Base-by-base conservation (phyloP, 2,888 invertebrate species). In the Platycheirus rosarum region DNA sequence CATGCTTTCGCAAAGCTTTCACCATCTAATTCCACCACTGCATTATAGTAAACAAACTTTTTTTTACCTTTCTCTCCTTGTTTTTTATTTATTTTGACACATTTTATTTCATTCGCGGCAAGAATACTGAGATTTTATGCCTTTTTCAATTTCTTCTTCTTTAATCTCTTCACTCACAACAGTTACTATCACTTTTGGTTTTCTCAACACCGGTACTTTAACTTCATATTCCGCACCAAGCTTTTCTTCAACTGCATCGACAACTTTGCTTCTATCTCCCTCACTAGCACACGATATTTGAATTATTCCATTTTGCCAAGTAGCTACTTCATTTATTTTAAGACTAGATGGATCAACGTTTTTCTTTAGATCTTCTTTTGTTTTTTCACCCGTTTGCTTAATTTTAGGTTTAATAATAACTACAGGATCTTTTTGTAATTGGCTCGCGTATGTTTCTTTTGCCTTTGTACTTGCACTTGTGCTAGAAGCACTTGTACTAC, bases 111-210 rank as follows among this genome's bases (percentile, higher is more conserved):
- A 49, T n/a, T 49, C 20, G n/a, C 14, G 2, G 14, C 2, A 26
- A 49, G 29, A 13, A 29, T 29, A 29, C 14, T 49, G 49, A 7
- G 23, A n/a, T 29, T 2, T 49, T 49, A 49, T 29, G 8, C 49
- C 29, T 32, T 49, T 49, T 29, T 49, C 49, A 29, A 49, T 16
- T 14, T 49, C 29, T 13, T 26, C 40, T 29, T 49, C 49, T 29
- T 26, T 49, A 13, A n/a, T 49, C 9, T 49, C 26, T 13, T 49
- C 49, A 26, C 23, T 49, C 49, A 49, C 29, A 49, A 29, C 49
- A 29, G 29, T 49, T 14, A 49, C 14, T 8, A 49, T 29, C 14
- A 29, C 13, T 44, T 16, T 20, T 42, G 42, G 42, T 6, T 42
- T 42, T 42, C 42, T 42, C 6, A 42, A 6, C 13, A 42, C 42